phyloP scores from a whole-genome alignment of 1,140 invertebrate species.

The Caenorhabditis remanei region DNA sequence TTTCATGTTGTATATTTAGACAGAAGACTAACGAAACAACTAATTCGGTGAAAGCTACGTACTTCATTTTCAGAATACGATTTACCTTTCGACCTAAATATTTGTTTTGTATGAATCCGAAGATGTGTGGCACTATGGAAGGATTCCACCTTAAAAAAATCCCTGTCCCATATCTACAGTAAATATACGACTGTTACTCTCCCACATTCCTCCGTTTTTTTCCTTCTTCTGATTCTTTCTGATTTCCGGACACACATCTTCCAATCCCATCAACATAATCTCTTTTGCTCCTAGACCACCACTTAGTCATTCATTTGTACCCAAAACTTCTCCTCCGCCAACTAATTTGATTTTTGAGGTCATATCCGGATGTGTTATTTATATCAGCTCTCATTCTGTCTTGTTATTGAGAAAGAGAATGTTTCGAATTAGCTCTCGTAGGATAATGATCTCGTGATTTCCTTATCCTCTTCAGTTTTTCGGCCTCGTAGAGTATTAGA shows the following conservation, averaged over 20 bases:
- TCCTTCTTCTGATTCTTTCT: background rate
- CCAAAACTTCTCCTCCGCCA: background rate
- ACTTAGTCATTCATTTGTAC: background rate
- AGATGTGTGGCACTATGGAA: no score
- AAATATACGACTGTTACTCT: background rate
- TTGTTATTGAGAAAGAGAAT: background rate
- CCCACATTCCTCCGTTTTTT: background rate
- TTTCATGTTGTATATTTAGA: no score
- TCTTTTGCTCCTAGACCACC: no score
- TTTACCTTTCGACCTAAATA: no score
- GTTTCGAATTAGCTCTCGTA: slow-evolving; percentile 20
- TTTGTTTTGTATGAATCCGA: no score
- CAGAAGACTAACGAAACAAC: no score
- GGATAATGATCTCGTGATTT: slow-evolving; percentile 35
- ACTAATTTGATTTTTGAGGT: slow-evolving; percentile 38
- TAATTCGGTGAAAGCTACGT: no score
- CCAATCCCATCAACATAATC: background rate
- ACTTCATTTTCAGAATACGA: no score
- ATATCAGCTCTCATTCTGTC: background rate
- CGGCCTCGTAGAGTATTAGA: background rate
- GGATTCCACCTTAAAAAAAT: no score
- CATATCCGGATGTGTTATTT: slow-evolving; percentile 11
- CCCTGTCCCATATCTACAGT: background rate
- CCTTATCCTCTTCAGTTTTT: background rate
- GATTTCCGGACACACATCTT: background rate